These are phyloP conservation scores for Atherinomorus stipes DNA, from an alignment of 2,113 vertebrate species.

Conservation along the genomic window DNA sequence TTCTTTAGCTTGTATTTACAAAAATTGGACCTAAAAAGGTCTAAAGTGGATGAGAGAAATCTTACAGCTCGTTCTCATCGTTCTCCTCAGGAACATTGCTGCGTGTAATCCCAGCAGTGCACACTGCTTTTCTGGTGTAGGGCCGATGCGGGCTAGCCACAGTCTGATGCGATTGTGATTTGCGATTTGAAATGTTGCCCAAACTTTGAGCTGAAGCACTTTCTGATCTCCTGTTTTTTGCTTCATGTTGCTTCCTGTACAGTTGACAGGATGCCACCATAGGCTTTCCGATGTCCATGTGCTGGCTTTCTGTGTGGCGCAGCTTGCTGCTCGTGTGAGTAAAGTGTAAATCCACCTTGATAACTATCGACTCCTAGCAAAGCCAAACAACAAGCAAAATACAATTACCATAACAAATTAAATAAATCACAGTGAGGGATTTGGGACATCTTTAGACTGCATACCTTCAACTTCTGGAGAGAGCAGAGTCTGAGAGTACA, in stretches of 20 bases:
- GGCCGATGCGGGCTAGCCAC: constrained; percentile 28
- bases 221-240: constrained; percentile 3
- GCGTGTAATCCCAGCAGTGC: constrained; percentile 48
- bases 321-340: constrained; percentile 71
- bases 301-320: constrained; percentile 79
- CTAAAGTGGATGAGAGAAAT: constrained; percentile 41
- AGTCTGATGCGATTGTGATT: constrained; percentile 20
- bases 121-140: constrained; percentile 73
- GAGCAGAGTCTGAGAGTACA: constrained; percentile 81
- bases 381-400: not conserved
- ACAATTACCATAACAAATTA: constrained; percentile 3
- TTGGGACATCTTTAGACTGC: not conserved
- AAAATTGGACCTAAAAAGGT: not conserved
- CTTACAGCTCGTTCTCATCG: constrained; percentile 81
- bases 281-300: constrained; percentile 79
- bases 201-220: constrained; percentile 24
- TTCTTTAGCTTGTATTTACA: constrained; percentile 37
- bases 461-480: constrained; percentile 87
- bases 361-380: constrained; percentile 80
- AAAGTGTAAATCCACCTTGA: constrained; percentile 86
- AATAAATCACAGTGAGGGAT: not conserved
- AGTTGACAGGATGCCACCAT: constrained; percentile 81
- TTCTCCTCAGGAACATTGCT: constrained; percentile 88
- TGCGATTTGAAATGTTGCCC: constrained; percentile 1
- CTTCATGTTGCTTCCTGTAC: constrained; percentile 48